Evolutionary conservation across 1,140 invertebrate species (phyloP), one percentile per base, ranked within the genome.

Genomic region (Eueides isabella): DNA sequence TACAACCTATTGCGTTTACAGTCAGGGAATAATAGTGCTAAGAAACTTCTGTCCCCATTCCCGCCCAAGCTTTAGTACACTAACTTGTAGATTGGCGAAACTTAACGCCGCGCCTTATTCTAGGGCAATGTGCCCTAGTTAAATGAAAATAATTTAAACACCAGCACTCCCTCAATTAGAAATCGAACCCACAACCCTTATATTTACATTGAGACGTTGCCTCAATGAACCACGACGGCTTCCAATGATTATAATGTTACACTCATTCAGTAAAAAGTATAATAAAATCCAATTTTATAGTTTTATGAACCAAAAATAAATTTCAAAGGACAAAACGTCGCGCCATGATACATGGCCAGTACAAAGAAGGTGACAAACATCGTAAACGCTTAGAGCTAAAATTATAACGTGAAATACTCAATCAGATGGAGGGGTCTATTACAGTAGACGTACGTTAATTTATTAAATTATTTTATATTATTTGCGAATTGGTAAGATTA

Each of bases 311-410:
- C 78, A 81, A 85, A 85, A 85, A 82, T 85, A 87, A 79, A 65
- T 82, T 81, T 85, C 79, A 85, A 85, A 85, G 78, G 62, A 65
- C 71, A 70, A 44, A 70, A 70, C 61, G 48, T 41, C 72, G 67
- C 38, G 64, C 68, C 72, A 61, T 69, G 77, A 74, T 74, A 74
- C 75, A 75, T 71, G 61, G 65, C 75, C 74, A 67, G 76, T 81
- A 83, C 81, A 84, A 84, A 86, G 79, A 69, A 69, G 78, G 80
- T 83, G 81, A 88, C 86, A 83, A 84, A 80, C 77, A 80, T 82
- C 82, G 82, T 88, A 83, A 85, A 85, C 79, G 81, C 61, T 80
- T 81, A 78, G 48, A 72, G 70, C 79, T 85, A 87, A 81, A 85
- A 80, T 84, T 85, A 85, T 78, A 83, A 67, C 62, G 72, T 74